phyloP scores from a whole-genome alignment of 1,140 invertebrate species.

The Stratiolaelaps scimitus region DNA sequence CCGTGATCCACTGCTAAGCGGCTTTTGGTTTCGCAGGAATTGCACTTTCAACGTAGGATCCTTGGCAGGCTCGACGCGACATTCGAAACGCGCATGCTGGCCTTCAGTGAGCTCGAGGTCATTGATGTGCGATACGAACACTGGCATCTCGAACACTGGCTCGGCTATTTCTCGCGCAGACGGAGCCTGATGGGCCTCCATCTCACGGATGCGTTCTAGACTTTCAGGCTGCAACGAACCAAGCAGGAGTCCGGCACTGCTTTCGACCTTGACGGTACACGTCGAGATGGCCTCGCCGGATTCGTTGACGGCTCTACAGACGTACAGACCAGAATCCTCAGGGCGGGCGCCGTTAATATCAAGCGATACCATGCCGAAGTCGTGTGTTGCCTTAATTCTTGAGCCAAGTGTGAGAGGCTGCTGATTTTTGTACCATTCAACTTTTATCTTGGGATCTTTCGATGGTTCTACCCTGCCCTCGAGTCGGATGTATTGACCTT shows the following conservation, averaged over 20 bases:
- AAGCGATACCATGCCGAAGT: slow-evolving; percentile 82
- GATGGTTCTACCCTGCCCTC: slow-evolving; percentile 41
- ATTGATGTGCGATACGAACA: slow-evolving; percentile 78
- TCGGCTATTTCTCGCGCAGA: slow-evolving; percentile 51
- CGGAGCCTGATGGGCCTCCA: slow-evolving; percentile 61
- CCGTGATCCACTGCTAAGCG: slow-evolving; percentile 31
- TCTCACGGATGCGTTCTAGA: slow-evolving; percentile 63
- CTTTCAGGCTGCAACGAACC: slow-evolving; percentile 67
- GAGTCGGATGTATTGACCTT: slow-evolving; percentile 49
- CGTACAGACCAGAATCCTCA: slow-evolving; percentile 86
- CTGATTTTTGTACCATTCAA: slow-evolving; percentile 87
- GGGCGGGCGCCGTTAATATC: slow-evolving; percentile 69
- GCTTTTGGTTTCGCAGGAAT: slow-evolving; percentile 36
- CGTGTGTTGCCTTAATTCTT: slow-evolving; percentile 71
- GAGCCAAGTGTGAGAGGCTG: slow-evolving; percentile 53
- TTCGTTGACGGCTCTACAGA: slow-evolving; percentile 77
- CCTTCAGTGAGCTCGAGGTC: slow-evolving; percentile 77
- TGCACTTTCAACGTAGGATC: slow-evolving; percentile 79
- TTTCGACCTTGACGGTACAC: slow-evolving; percentile 71
- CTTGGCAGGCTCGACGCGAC: slow-evolving; percentile 78
- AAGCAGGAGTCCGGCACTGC: slow-evolving; percentile 36
- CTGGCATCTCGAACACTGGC: slow-evolving; percentile 63
- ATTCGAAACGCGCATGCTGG: slow-evolving; percentile 84
- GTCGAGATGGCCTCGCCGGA: slow-evolving; percentile 82
- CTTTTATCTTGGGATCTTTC: slow-evolving; percentile 42